Evolutionary conservation across 2,113 vertebrate genomes (phyloP).

Genomic region (Psophia crepitans): DNA sequence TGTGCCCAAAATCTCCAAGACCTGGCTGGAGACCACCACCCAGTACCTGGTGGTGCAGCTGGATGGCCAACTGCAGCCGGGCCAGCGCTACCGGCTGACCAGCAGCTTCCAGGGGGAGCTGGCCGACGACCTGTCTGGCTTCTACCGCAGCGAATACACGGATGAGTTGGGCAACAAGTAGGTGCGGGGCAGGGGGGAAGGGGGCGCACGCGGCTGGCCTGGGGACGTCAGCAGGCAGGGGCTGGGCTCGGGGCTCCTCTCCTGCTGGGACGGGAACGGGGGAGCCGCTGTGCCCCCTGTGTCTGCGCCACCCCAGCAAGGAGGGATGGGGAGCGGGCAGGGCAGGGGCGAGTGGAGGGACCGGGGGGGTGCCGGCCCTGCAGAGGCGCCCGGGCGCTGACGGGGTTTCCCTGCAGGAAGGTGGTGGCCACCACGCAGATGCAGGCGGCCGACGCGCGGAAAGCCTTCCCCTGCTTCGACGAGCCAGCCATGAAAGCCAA

Average conservation of each 20-base stretch:
- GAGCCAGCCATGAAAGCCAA: conserved; percentile 93
- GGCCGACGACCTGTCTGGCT: conserved; percentile 87
- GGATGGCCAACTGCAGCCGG: not conserved
- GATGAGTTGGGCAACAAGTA: conserved; percentile 74
- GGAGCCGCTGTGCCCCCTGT: not conserved
- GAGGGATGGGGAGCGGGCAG: not conserved
- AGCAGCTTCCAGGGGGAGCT: conserved; percentile 83
- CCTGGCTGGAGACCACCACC: conserved; percentile 74
- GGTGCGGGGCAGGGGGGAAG: not conserved
- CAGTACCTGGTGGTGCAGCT: conserved; percentile 87
- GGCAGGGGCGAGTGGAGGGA: accelerated
- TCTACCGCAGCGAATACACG: conserved; percentile 92
- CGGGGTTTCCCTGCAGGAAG: conserved; percentile 60
- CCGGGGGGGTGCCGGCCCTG: accelerated
- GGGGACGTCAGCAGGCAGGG: accelerated
- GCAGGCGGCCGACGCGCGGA: conserved; percentile 86
- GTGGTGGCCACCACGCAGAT: conserved; percentile 93
- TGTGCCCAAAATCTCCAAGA: conserved; percentile 3
- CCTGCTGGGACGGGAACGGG: no score
- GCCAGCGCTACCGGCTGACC: conserved; percentile 72
- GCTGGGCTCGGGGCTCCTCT: not conserved
- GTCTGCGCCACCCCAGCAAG: not conserved
- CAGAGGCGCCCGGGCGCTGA: accelerated
- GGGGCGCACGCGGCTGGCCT: accelerated
- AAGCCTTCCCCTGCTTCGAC: conserved; percentile 94